Conservation (phyloP, 2,888 invertebrate genomes). For the Tachina grossa region DNA sequence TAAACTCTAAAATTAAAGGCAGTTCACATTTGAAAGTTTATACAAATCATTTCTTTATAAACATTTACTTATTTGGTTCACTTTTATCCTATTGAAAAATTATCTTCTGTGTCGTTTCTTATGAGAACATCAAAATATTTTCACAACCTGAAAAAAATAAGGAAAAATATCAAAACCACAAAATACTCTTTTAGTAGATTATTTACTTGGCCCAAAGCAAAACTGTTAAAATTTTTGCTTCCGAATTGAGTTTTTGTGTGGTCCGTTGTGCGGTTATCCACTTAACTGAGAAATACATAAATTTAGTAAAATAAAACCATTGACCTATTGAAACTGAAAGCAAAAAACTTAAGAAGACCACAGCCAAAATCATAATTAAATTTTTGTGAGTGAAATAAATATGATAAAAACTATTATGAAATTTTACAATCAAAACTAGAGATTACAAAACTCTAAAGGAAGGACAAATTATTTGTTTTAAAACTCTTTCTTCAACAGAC, state of each 20-base stretch:
- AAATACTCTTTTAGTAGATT: constrained; percentile 51
- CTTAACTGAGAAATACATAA: constrained; percentile 23
- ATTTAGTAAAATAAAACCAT: not conserved
- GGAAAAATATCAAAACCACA: constrained; percentile 41
- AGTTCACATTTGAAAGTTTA: too few species aligned
- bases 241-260: constrained; percentile 32
- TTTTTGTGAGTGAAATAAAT: constrained; percentile 3
- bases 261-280: constrained; percentile 28
- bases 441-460: constrained; percentile 10
- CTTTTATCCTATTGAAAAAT: too few species aligned
- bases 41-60: too few species aligned
- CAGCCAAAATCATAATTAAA: constrained; percentile 25
- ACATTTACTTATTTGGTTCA: too few species aligned
- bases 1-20: too few species aligned
- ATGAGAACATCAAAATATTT: constrained; percentile 57
- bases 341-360: not conserved
- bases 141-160: not conserved
- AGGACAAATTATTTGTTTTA: constrained; percentile 19
- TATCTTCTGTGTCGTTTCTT: not conserved
- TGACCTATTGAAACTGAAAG: not conserved
- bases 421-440: constrained; percentile 31
- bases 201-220: constrained; percentile 63
- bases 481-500: constrained; percentile 12
- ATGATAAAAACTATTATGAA: constrained; percentile 3
- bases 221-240: constrained; percentile 32